Evolutionary conservation across 1,140 invertebrate species (phyloP), one percentile per base, ranked within the genome.

Genomic region (Drosophila jambulina): DNA sequence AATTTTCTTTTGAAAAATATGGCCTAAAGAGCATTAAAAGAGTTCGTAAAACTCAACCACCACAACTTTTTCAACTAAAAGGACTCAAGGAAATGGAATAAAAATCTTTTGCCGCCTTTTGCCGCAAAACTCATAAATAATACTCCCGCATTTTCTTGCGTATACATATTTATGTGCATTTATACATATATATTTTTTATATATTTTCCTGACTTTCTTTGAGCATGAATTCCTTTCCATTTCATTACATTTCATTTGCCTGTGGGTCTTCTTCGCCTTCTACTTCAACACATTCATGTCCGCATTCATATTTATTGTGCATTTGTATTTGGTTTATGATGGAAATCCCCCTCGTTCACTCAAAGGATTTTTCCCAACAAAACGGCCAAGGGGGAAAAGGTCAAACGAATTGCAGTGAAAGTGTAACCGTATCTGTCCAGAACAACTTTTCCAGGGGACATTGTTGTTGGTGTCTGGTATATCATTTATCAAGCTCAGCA

Each of bases 401-500:
- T 74, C 46, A 62, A 38, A 45, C 48, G 57, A 62, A 74, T 75
- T 76, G 56, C 76, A 80, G 80, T 69, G 80, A 80, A 80, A 88
- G 77, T 90, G 67, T 54, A 62, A 56, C 67, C 68, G 45, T 74
- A 60, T 74, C 70, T 74, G 85, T 85, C 77, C 78, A 49, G 85
- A 53, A 58, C 77, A 78, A 78, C 23, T 71, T 78, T 49, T 21
- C 27, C 38, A 54, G 27, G 60, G 57, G 40, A 65, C 80, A 61
- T 49, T 80, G 58, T 80, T 42, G 56, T 48, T 70, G 58, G 40
- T 70, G 63, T 46, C 65, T 46, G 60, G 21, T 17, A 38, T 88
- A 84, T 90, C 85, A 90, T 90, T 90, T 90, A 90, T 90, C 85
- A 90, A 90, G 85, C 86, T 90, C 85, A 75, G 68, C 56, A 21